phyloP scores from a whole-genome alignment of 2,113 vertebrate genomes.

The Dinomys branickii region DNA sequence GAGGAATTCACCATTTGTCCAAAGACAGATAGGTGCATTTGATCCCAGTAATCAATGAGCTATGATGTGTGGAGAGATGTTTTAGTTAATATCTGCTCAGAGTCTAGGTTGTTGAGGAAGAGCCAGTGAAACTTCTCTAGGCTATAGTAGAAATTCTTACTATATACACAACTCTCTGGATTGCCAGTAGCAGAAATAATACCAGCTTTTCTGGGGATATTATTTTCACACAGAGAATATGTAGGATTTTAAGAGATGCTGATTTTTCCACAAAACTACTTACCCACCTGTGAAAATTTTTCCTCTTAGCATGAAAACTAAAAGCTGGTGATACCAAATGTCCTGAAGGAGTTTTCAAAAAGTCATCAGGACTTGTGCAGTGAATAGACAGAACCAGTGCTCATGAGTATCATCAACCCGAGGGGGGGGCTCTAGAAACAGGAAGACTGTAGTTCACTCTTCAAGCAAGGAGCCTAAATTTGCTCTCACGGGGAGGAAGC shows the following conservation, averaged over 20 bases:
- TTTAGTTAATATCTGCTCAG: slow-evolving; percentile 74
- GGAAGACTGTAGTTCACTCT: slow-evolving; percentile 67
- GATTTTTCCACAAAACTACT: slow-evolving; percentile 78
- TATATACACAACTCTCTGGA: slow-evolving; percentile 78
- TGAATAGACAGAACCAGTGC: slow-evolving; percentile 48
- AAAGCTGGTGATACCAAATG: slow-evolving; percentile 72
- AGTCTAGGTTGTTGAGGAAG: slow-evolving; percentile 80
- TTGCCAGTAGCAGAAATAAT: slow-evolving; percentile 74
- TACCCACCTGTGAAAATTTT: slow-evolving; percentile 76
- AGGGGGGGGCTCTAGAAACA: slow-evolving; percentile 63
- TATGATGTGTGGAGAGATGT: slow-evolving; percentile 79
- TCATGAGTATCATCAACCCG: slow-evolving; percentile 72
- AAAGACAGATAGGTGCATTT: slow-evolving; percentile 77
- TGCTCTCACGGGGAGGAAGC: slow-evolving; percentile 65
- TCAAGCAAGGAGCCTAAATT: slow-evolving; percentile 80
- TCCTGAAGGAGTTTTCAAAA: slow-evolving; percentile 80
- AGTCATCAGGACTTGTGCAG: slow-evolving; percentile 73
- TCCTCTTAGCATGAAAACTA: slow-evolving; percentile 51
- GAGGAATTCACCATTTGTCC: slow-evolving; percentile 74
- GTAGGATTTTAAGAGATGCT: slow-evolving; percentile 72
- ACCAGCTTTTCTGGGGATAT: slow-evolving; percentile 39
- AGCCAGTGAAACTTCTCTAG: slow-evolving; percentile 74
- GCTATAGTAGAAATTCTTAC: slow-evolving; percentile 77
- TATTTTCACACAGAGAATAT: slow-evolving; percentile 68
- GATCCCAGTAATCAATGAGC: slow-evolving; percentile 76